Evolutionary conservation across 2,888 invertebrate species (phyloP), one percentile per base, ranked within the genome.

Genomic region (Lordiphosa andalusiaca): DNA sequence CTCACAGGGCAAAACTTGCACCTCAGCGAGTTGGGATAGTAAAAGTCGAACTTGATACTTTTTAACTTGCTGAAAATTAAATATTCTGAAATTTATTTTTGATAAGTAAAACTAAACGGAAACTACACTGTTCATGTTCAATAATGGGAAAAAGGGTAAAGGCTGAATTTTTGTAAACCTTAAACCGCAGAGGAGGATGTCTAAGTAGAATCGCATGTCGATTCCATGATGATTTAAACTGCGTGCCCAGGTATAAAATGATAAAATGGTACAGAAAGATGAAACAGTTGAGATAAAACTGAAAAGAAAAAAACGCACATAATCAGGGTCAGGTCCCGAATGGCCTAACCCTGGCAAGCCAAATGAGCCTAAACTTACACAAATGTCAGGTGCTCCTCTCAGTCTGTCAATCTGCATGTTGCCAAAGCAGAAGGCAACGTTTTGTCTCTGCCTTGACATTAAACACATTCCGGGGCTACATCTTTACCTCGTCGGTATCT

Each of bases 171-270:
- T 25, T 6, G 7, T 6, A 7, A 25, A 7, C 25, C 7, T 25
- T 25, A 30, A 30, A 30, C 30, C 9, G 10, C 30, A 30, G 9
- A 10, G 1, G 30, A 9, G 47, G 49, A 30, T 51, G 47, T 54
- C 40, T 70, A 83, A 85, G 82, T 83, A 77, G 62, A 65, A 83
- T 80, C 83, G 67, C 77, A 75, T 83, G 85, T 83, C 69, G n/a
- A n/a, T n/a, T n/a, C 65, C 69, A 69, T 71, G 67, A 75, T 73
- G 81, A 74, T 77, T 80, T 82, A 69, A 77, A 67, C 68, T 61
- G 72, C 56, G 54, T 53, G 71, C 21, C 67, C 51, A 60, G 49
- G 73, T 69, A 67, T 48, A 81, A 65, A 67, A 72, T 59, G 68
- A 65, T 61, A 68, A 72, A 72, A 69, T 68, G 60, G 52, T 49